These are phyloP conservation scores for Heliconius melpomene DNA, from an alignment of 1,140 invertebrate species.

Conservation along the genomic window DNA sequence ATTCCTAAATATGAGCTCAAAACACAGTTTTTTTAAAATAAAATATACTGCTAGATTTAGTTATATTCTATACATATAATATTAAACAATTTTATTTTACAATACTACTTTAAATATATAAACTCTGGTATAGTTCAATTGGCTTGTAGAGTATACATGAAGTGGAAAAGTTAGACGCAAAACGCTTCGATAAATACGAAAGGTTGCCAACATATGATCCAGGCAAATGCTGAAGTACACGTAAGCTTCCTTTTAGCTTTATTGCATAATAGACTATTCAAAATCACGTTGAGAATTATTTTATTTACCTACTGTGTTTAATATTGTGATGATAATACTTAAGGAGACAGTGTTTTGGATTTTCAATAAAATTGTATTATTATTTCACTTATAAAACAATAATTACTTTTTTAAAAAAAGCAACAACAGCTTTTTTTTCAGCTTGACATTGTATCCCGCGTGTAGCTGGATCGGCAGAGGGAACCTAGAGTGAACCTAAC, in stretches of 20 bases:
- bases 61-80: background rate
- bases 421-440: too few species aligned
- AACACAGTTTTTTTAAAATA: background rate
- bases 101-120: conserved; percentile 1
- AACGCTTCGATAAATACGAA: conserved; percentile 21
- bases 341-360: too few species aligned
- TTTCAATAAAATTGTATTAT: too few species aligned
- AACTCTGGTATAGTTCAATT: conserved; percentile 8
- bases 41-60: background rate
- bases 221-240: background rate
- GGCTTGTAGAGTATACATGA: conserved; percentile 14
- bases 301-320: background rate
- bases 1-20: background rate
- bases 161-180: conserved; percentile 19
- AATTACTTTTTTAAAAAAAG: too few species aligned
- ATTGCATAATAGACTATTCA: background rate
- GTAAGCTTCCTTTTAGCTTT: background rate
- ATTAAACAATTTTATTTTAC: background rate
- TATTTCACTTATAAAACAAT: too few species aligned
- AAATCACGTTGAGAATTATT: background rate
- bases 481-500: too few species aligned
- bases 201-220: conserved; percentile 19
- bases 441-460: too few species aligned
- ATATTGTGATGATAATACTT: too few species aligned
- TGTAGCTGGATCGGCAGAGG: too few species aligned